Percentiles rank a stretch among this genome's conserved stretches.
phyloP scores from a whole-genome alignment of 1,140 invertebrate genomes.

The Cyrtorhinus lividipennis region DNA sequence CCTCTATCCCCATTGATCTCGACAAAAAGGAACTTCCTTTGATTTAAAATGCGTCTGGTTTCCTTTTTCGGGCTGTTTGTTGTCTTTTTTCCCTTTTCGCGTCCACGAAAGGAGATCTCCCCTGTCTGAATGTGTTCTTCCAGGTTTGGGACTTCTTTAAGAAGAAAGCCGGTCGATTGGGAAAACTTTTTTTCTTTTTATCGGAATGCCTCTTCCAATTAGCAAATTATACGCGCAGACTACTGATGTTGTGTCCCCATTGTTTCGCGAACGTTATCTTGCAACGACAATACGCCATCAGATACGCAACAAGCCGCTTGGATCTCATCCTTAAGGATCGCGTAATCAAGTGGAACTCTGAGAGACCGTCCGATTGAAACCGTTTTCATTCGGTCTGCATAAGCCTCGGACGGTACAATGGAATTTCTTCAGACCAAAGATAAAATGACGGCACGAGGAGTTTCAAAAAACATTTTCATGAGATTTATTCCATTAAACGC shows the following conservation, averaged over 20 bases:
- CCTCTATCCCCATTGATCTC: constrained; percentile 1
- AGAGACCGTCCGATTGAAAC: too few species aligned
- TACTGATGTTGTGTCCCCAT: background rate
- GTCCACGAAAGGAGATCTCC: background rate
- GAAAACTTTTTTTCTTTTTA: too few species aligned
- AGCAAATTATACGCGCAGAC: background rate
- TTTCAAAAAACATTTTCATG: too few species aligned
- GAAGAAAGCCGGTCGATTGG: too few species aligned
- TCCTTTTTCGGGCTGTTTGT: background rate
- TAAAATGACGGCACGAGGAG: too few species aligned
- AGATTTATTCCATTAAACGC: too few species aligned
- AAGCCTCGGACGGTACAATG: too few species aligned
- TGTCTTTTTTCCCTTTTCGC: background rate
- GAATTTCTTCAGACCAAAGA: too few species aligned
- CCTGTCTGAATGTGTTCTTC: too few species aligned
- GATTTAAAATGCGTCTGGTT: background rate
- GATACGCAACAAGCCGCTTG: background rate
- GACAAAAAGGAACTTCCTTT: background rate
- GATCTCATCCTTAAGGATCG: too few species aligned
- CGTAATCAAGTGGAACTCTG: too few species aligned
- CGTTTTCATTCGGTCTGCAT: too few species aligned
- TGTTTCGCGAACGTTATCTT: background rate
- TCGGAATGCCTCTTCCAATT: background rate
- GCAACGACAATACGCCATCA: background rate
- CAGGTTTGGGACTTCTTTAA: background rate